Conservation (phyloP, 2,797 vertebrate genomes). For the Lithobates pipiens region DNA sequence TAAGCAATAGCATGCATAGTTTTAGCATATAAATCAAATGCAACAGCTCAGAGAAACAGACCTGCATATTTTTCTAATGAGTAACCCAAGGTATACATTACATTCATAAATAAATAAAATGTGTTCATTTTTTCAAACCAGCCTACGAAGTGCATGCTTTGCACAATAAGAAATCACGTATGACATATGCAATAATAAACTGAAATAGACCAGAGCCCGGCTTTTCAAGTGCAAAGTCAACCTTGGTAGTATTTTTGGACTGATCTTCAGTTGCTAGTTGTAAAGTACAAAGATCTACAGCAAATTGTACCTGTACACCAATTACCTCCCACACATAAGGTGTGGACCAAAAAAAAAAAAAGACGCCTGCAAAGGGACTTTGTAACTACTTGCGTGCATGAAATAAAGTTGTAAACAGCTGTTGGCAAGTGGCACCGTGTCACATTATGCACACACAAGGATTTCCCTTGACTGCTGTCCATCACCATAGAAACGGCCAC, state of each 20-base stretch:
- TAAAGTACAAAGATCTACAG: slow-evolving; percentile 42
- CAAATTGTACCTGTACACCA: slow-evolving; percentile 65
- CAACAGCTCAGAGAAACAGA: slow-evolving; percentile 15
- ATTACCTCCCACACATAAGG: slow-evolving; percentile 47
- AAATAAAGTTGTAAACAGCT: slow-evolving; percentile 65
- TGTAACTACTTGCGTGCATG: slow-evolving; percentile 45
- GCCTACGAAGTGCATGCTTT: neutral
- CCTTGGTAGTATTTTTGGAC: slow-evolving; percentile 7
- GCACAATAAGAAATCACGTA: neutral
- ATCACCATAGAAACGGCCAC: slow-evolving; percentile 76
- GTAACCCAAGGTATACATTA: slow-evolving; percentile 27
- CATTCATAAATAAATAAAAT: slow-evolving; percentile 34
- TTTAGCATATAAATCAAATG: neutral
- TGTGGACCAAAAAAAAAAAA: slow-evolving; percentile 58
- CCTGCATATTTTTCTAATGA: slow-evolving; percentile 18
- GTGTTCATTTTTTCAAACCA: neutral
- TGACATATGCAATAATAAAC: neutral
- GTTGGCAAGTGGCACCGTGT: slow-evolving; percentile 65
- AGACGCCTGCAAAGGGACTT: slow-evolving; percentile 74
- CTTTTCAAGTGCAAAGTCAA: neutral
- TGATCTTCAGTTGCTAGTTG: neutral
- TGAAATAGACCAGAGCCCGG: slow-evolving; percentile 14
- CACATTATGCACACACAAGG: slow-evolving; percentile 74
- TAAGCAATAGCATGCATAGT: neutral
- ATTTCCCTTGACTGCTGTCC: slow-evolving; percentile 74